phyloP scores from a whole-genome alignment of 2,888 invertebrate genomes.

The Acrobasis consociella region DNA sequence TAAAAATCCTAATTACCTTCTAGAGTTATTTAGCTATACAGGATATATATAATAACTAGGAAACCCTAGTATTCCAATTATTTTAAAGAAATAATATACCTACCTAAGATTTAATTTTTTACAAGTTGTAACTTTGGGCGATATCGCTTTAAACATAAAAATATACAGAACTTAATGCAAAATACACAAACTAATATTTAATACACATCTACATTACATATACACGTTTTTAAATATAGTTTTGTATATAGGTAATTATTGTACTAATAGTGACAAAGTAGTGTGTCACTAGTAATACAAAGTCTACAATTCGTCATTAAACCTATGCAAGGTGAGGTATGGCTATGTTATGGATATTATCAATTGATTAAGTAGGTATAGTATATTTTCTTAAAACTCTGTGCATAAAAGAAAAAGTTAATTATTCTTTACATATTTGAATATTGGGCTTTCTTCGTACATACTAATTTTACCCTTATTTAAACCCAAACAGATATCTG shows the following conservation, averaged over 20 bases:
- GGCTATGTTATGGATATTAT: no score
- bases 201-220: slow-evolving; percentile 2
- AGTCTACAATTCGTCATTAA: not conserved
- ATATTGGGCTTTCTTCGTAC: no score
- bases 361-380: no score
- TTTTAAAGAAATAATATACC: slow-evolving; percentile 16
- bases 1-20: slow-evolving; percentile 60
- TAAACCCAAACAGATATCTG: not conserved
- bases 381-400: no score
- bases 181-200: slow-evolving; percentile 3
- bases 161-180: not conserved
- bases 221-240: not conserved
- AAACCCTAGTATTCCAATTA: slow-evolving; percentile 29
- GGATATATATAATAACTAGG: slow-evolving; percentile 67
- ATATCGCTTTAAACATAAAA: not conserved
- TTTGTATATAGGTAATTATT: not conserved
- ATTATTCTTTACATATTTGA: no score
- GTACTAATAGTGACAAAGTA: not conserved
- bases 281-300: no score
- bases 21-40: slow-evolving; percentile 73
- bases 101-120: slow-evolving; percentile 6
- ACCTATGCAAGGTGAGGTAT: no score
- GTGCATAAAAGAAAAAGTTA: no score
- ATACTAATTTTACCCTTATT: not conserved
- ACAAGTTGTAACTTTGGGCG: not conserved